Evolutionary conservation across 2,113 vertebrate genomes (phyloP).

Genomic region (Morone saxatilis): DNA sequence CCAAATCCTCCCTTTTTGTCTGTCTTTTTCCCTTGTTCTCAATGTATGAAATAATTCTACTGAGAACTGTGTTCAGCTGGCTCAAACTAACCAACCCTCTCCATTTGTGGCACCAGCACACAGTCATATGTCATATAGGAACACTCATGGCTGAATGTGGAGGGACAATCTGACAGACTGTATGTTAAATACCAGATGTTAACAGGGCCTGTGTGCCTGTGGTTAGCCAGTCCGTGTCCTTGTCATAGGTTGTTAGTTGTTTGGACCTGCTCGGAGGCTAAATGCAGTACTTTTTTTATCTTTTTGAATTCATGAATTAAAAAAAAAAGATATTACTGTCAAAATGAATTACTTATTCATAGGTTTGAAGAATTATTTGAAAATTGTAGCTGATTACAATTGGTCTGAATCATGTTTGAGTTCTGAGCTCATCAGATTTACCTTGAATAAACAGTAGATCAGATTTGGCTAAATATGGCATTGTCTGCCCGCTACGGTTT

Average conservation of each 20-base stretch:
- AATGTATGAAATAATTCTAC: not conserved
- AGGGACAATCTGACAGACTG: not conserved
- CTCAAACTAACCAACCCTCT: not conserved
- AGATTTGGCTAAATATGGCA: conserved; percentile 29
- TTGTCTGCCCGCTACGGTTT: conserved; percentile 8
- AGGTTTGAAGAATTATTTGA: not conserved
- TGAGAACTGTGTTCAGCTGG: not conserved
- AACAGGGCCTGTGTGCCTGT: not conserved
- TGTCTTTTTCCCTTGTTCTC: not conserved
- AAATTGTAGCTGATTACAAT: not conserved
- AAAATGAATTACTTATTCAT: not conserved
- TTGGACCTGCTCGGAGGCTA: not conserved
- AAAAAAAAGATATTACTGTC: not conserved
- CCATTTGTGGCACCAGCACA: not conserved
- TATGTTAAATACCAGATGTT: not conserved
- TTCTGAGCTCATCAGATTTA: conserved; percentile 8
- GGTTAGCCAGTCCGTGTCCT: not conserved
- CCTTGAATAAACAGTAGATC: conserved; percentile 2
- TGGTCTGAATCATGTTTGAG: not conserved
- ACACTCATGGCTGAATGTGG: not conserved
- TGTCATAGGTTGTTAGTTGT: not conserved
- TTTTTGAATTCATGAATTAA: not conserved
- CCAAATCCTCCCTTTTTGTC: not conserved
- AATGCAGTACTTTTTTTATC: not conserved
- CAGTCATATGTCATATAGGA: not conserved